Conservation (phyloP, 1,140 invertebrate species). For the Arctopsyche grandis region DNA sequence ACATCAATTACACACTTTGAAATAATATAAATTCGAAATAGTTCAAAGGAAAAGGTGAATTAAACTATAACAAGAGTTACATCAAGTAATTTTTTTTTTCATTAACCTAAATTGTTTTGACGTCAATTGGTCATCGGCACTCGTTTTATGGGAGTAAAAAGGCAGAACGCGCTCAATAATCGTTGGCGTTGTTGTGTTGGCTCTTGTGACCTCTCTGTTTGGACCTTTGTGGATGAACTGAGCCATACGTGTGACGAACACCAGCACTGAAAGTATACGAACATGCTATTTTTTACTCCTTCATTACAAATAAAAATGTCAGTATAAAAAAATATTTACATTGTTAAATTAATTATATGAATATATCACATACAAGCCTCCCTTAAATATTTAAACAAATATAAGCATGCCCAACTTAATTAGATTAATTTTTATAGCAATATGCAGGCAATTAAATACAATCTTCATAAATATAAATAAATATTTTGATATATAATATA, state of each 20-base stretch:
- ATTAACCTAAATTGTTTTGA: background rate
- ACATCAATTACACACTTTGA: no score
- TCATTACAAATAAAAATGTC: no score
- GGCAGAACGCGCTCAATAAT: constrained; percentile 40
- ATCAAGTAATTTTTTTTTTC: no score
- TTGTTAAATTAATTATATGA: background rate
- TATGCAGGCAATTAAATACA: no score
- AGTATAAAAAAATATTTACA: constrained; percentile 7
- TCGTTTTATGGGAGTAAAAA: constrained; percentile 1
- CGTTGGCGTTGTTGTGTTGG: constrained; percentile 43
- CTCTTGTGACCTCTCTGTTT: constrained; percentile 47
- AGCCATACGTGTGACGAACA: constrained; percentile 50
- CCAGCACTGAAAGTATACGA: constrained; percentile 33
- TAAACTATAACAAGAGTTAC: no score
- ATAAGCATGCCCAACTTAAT: background rate
- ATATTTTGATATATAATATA: background rate
- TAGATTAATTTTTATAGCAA: background rate
- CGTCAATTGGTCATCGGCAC: constrained; percentile 13
- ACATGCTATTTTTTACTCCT: no score
- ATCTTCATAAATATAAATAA: background rate
- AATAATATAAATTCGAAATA: no score
- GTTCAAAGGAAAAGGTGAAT: no score
- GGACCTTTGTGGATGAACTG: constrained; percentile 49
- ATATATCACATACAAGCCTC: background rate
- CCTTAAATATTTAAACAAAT: background rate